phyloP scores from a whole-genome alignment of 2,113 vertebrate species.

The Sinocyclocheilus maitianheensis region DNA sequence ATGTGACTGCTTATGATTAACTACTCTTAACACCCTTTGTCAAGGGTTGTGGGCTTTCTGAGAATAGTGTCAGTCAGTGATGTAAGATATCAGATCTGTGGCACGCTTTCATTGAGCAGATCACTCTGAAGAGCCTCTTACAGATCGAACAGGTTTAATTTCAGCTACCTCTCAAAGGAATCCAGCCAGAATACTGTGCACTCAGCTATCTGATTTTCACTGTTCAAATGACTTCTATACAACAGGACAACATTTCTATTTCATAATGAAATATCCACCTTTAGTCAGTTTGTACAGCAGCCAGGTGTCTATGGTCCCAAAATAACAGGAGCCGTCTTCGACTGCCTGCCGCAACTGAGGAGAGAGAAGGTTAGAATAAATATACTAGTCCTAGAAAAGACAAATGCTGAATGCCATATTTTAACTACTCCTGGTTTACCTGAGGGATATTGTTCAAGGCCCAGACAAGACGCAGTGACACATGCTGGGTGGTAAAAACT shows the following conservation, averaged over 20 bases:
- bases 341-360: no score
- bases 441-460: no score
- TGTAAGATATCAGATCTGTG: not conserved
- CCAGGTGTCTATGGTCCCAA: slow-evolving; percentile 71
- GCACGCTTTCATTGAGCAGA: not conserved
- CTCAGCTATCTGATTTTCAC: not conserved
- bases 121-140: not conserved
- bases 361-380: no score
- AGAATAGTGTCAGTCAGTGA: not conserved
- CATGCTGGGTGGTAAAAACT: no score
- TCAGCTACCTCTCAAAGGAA: not conserved
- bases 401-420: no score
- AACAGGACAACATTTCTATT: not conserved
- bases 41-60: not conserved
- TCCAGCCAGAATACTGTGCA: not conserved
- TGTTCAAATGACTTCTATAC: not conserved
- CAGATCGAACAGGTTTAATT: not conserved
- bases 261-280: slow-evolving; percentile 68
- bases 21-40: not conserved
- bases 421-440: no score
- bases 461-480: no score
- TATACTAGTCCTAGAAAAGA: no score
- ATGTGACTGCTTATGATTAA: not conserved
- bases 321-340: no score
- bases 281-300: slow-evolving; percentile 90